Percentiles rank a stretch among this genome's conserved stretches.
These are phyloP conservation scores for Phoenicopterus ruber DNA, from an alignment of 2,113 vertebrate species.

Conservation along the genomic window DNA sequence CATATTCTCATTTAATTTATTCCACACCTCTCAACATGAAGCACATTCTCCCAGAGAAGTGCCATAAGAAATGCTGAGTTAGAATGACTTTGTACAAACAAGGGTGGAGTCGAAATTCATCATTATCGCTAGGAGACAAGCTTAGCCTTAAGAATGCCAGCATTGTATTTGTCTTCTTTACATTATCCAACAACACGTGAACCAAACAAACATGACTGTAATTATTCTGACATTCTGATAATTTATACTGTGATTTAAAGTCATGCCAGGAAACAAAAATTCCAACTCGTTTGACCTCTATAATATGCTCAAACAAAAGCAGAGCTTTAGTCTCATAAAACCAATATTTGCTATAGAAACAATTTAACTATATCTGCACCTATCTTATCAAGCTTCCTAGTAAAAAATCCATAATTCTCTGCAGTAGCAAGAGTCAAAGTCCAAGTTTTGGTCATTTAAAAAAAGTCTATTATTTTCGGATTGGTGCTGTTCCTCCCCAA, in stretches of 20 bases:
- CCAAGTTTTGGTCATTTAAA: background rate
- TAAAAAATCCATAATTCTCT: background rate
- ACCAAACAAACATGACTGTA: background rate
- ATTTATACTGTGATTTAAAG: conserved; percentile 16
- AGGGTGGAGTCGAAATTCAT: conserved; percentile 13
- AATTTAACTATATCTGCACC: background rate
- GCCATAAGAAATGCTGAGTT: background rate
- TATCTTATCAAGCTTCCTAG: background rate
- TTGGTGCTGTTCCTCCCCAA: background rate
- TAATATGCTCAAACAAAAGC: background rate
- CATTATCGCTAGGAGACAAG: background rate
- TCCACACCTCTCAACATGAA: background rate
- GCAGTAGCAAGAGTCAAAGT: background rate
- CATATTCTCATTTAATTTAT: background rate
- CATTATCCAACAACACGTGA: background rate
- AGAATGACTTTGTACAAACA: background rate
- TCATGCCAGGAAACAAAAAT: conserved; percentile 1
- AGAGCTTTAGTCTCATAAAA: conserved; percentile 3
- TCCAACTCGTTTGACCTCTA: background rate
- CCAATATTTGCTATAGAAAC: conserved; percentile 28
- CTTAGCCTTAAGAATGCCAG: background rate
- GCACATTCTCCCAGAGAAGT: background rate
- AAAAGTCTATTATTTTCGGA: background rate
- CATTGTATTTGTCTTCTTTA: background rate
- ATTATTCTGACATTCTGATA: conserved; percentile 8